Conservation (phyloP, 2,797 vertebrate species). For the Neostethus bicornis region DNA sequence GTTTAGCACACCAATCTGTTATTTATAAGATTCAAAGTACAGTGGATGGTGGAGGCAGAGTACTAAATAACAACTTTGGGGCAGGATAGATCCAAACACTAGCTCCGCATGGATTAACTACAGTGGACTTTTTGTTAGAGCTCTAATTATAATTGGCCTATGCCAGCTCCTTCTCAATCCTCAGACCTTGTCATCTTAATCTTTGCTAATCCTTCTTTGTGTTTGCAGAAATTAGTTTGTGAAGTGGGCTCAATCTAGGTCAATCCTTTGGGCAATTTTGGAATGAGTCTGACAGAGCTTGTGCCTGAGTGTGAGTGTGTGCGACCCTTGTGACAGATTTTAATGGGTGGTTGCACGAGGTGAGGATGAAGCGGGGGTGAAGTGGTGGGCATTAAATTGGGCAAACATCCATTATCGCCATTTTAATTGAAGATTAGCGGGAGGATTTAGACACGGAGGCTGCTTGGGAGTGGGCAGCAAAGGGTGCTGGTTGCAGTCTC, state of each 20-base stretch:
- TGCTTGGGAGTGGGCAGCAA: conserved; percentile 41
- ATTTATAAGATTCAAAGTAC: conserved; percentile 14
- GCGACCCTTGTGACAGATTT: conserved; percentile 44
- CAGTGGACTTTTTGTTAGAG: conserved; percentile 58
- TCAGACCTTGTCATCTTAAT: conserved; percentile 79
- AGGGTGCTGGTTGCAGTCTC: conserved; percentile 45
- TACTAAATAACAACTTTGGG: conserved; percentile 32
- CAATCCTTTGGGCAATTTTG: conserved; percentile 66
- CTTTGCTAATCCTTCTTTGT: conserved; percentile 77
- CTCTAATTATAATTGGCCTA: conserved; percentile 79
- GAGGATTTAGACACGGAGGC: conserved; percentile 60
- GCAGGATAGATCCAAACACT: conserved; percentile 44
- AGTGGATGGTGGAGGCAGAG: conserved; percentile 13
- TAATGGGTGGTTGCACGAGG: conserved; percentile 42
- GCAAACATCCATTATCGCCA: conserved; percentile 74
- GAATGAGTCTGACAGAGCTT: conserved; percentile 40
- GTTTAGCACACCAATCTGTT: neutral
- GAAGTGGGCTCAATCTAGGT: conserved; percentile 78
- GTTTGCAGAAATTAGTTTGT: conserved; percentile 77
- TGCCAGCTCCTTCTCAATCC: conserved; percentile 69
- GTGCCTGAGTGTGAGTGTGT: conserved; percentile 21
- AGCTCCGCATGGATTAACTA: conserved; percentile 53
- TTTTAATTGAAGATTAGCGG: conserved; percentile 78
- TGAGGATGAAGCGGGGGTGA: conserved; percentile 41
- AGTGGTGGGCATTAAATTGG: conserved; percentile 60